Base-by-base conservation (phyloP, 2,113 vertebrate genomes). In the Gobius niger region DNA sequence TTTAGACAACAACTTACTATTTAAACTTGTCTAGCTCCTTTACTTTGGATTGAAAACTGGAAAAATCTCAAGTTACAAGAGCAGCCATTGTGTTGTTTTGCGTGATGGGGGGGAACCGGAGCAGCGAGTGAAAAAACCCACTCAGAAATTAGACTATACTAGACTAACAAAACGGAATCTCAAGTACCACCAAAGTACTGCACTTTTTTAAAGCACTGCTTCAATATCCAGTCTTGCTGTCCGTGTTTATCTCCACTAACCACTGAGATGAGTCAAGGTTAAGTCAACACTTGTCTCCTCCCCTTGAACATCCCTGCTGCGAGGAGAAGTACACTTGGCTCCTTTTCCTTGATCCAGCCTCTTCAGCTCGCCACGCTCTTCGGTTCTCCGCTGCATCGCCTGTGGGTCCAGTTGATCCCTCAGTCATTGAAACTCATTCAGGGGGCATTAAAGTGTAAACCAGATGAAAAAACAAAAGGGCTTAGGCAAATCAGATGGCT, bases 371-470 rank as follows among this genome's bases (percentile, higher is more conserved):
- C 70, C 67, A 77, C 18, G 40, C 80, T 93, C 78, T 85, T 82
- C 77, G 88, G 89, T 84, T 89, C 85, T 86, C 71, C 63, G 68
- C 81, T 90, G 91, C 82, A 89, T 89, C 92, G 86, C 89, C 90
- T 89, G 92, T 92, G 94, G 95, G 95, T 95, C 96, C 94, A 93
- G 93, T 93, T 93, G 94, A 94, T 94, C 92, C 85, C 93, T 92
- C 93, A 91, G 89, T 95, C 89, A 93, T 91, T 94, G 94, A 95
- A 96, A 96, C 96, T 96, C 94, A 98, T 96, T 96, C 93, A 80
- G 93, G 93, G 95, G 93, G 95, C 94, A 96, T 98, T 98, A 97
- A 96, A 96, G 95, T 96, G 96, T 98, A 98, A 98, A 98, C 94
- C 95, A 94, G 94, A 96, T 96, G 95, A 94, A 95, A 96, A 98